A percentile compares a stretch with the other conserved stretches of the same genome.
These are phyloP conservation scores for Heliconius ismenius DNA, from an alignment of 2,888 invertebrate species.

Conservation along the genomic window DNA sequence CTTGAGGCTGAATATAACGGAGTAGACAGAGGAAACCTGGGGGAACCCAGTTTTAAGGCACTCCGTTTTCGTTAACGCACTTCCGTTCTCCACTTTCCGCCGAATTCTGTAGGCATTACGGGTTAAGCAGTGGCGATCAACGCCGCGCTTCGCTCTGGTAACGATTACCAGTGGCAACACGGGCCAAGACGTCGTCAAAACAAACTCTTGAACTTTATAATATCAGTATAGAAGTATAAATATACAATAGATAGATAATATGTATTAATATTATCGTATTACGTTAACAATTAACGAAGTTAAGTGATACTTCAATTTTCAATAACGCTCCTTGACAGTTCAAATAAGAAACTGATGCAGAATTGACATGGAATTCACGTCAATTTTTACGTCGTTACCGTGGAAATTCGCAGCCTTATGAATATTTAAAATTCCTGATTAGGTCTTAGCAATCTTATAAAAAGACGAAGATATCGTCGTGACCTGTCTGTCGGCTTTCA, in stretches of 20 bases:
- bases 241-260: background rate
- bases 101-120: background rate
- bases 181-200: background rate
- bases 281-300: background rate
- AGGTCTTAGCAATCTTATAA: background rate
- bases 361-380: background rate
- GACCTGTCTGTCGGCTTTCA: background rate
- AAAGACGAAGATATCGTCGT: background rate
- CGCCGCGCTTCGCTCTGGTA: no score
- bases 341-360: background rate
- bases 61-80: background rate
- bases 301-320: slow-evolving; percentile 8
- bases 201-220: background rate
- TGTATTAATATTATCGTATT: background rate
- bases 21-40: background rate
- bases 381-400: background rate
- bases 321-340: slow-evolving; percentile 10
- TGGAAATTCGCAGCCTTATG: background rate
- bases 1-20: no score
- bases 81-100: background rate
- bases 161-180: background rate
- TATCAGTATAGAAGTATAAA: background rate
- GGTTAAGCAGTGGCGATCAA: no score
- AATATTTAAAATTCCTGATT: background rate
- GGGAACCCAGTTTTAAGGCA: background rate